Conservation (phyloP, 2,113 vertebrate species). For the Etheostoma cragini region DNA sequence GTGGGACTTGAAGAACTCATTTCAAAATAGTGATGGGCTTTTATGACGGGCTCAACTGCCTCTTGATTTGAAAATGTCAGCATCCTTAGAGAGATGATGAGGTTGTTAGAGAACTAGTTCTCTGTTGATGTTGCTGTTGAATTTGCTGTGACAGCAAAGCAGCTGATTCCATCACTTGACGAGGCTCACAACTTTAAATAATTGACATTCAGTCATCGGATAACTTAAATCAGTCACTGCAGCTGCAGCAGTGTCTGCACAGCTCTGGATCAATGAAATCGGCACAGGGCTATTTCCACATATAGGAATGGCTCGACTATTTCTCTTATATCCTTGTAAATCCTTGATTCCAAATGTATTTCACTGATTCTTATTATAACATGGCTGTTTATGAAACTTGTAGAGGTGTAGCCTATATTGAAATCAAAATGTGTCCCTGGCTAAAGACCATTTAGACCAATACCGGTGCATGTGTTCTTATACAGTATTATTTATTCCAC, state of each 20-base stretch:
- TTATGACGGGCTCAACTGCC: constrained; percentile 11
- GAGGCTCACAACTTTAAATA: constrained; percentile 40
- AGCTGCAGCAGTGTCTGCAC: constrained; percentile 33
- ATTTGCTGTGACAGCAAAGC: constrained; percentile 50
- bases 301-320: neutral
- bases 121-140: constrained; percentile 28
- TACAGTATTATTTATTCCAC: neutral
- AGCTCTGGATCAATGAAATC: constrained; percentile 44
- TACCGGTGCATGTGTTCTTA: neutral
- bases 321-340: neutral
- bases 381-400: neutral
- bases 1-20: neutral
- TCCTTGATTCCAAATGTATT: neutral
- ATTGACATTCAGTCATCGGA: constrained; percentile 47
- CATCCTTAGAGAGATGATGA: constrained; percentile 14
- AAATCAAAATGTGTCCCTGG: neutral
- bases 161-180: constrained; percentile 44
- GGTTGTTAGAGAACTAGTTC: constrained; percentile 23
- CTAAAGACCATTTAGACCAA: neutral
- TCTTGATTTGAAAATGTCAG: constrained; percentile 32
- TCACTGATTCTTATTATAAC: neutral
- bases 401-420: neutral
- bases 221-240: constrained; percentile 49
- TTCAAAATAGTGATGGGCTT: constrained; percentile 30
- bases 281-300: constrained; percentile 8